These are phyloP conservation scores for Drosophila arizonae DNA, from an alignment of 1,140 invertebrate species.

Conservation along the genomic window DNA sequence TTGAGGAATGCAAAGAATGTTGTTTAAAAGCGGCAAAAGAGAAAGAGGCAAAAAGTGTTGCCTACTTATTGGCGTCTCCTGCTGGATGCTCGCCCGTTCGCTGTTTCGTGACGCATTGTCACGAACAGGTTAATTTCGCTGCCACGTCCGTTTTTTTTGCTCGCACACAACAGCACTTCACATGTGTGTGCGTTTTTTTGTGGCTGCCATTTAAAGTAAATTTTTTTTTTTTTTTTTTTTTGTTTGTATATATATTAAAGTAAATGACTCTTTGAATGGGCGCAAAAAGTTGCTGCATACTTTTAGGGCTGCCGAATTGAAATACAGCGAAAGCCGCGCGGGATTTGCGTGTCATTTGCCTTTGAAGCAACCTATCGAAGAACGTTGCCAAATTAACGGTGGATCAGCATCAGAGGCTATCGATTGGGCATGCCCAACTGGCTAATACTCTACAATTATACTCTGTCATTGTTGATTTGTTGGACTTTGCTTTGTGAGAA, in stretches of 20 bases:
- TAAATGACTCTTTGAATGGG: conserved; percentile 12
- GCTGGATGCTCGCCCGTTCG: neutral
- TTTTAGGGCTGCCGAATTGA: conserved; percentile 23
- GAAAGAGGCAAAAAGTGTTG: conserved; percentile 41
- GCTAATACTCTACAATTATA: too few species aligned
- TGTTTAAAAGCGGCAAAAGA: neutral
- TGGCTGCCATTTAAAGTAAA: conserved; percentile 41
- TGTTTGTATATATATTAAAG: too few species aligned
- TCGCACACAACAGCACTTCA: neutral
- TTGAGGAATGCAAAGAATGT: neutral
- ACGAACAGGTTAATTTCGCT: conserved; percentile 73
- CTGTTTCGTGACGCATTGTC: conserved; percentile 45
- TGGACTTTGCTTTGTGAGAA: too few species aligned
- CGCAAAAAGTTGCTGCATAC: conserved; percentile 37
- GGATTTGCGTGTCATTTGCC: conserved; percentile 17
- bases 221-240: too few species aligned
- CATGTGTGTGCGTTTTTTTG: conserved; percentile 4
- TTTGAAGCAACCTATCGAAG: conserved; percentile 17
- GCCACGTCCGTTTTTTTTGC: conserved; percentile 28
- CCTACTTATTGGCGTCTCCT: conserved; percentile 55
- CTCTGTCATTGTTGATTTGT: too few species aligned
- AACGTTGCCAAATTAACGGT: neutral
- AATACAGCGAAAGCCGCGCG: conserved; percentile 8
- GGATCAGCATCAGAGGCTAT: neutral
- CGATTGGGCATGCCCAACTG: too few species aligned